A percentile compares a stretch with the other conserved stretches of the same genome.
Evolutionary conservation across 2,888 invertebrate species (phyloP).

Genomic region (Drosophila pseudotalamancana): DNA sequence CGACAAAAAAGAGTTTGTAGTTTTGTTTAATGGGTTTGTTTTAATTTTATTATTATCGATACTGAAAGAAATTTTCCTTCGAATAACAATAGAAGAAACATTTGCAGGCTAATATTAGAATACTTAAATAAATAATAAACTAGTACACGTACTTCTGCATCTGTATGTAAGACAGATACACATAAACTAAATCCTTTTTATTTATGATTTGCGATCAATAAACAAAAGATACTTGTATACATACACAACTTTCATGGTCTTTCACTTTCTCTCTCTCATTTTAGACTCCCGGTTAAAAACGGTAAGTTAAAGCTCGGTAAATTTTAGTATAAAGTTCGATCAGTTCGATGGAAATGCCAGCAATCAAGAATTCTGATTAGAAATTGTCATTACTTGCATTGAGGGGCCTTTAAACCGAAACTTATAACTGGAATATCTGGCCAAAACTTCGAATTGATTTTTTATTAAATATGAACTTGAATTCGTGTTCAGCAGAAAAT

Average conservation of each 20-base stretch:
- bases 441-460: too few species aligned
- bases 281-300: too few species aligned
- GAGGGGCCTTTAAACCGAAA: too few species aligned
- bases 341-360: too few species aligned
- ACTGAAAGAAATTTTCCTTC: constrained; percentile 33
- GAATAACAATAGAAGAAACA: constrained; percentile 51
- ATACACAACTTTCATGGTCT: constrained; percentile 15
- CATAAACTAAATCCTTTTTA: constrained; percentile 64
- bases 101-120: constrained; percentile 69
- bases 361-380: too few species aligned
- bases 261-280: too few species aligned
- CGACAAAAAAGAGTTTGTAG: constrained; percentile 17
- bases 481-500: too few species aligned
- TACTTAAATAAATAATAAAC: constrained; percentile 63
- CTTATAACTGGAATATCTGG: too few species aligned
- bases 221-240: constrained; percentile 4
- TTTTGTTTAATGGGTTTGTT: constrained; percentile 37
- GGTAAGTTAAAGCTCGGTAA: too few species aligned
- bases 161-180: constrained; percentile 61
- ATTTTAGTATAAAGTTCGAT: too few species aligned
- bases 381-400: too few species aligned
- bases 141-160: constrained; percentile 58
- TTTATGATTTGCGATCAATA: constrained; percentile 59
- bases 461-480: too few species aligned
- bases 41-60: constrained; percentile 30